Percentiles rank a stretch among this genome's conserved stretches.
These are phyloP conservation scores for Caenorhabditis sulstoni DNA, from an alignment of 2,888 invertebrate species.

Conservation along the genomic window DNA sequence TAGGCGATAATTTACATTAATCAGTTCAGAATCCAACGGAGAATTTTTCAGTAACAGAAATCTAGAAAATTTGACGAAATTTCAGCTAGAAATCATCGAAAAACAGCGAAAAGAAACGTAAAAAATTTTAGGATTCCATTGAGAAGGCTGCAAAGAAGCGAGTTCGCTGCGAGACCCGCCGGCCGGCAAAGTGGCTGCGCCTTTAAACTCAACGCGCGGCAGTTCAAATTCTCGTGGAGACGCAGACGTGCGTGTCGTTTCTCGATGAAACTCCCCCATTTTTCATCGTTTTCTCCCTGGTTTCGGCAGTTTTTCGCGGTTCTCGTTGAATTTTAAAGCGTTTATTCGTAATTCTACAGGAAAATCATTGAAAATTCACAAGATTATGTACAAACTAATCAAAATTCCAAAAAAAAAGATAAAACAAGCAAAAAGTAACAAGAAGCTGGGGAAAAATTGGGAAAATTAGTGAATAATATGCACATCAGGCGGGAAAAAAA, in stretches of 20 bases:
- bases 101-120: constrained; percentile 38
- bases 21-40: neutral
- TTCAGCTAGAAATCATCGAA: constrained; percentile 23
- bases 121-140: constrained; percentile 59
- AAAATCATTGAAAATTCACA: no score
- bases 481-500: constrained; percentile 19
- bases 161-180: constrained; percentile 42
- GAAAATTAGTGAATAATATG: constrained; percentile 40
- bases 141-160: constrained; percentile 12
- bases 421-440: neutral
- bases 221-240: constrained; percentile 11
- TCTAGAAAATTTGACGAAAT: constrained; percentile 23
- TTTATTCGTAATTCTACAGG: no score
- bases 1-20: constrained; percentile 12
- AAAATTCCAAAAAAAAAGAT: neutral
- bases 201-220: constrained; percentile 51
- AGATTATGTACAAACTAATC: neutral
- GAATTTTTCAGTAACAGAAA: constrained; percentile 3
- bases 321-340: no score
- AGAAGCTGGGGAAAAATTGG: constrained; percentile 18
- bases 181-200: constrained; percentile 33
- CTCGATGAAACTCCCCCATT: neutral
- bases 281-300: neutral
- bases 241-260: constrained; percentile 1
- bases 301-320: no score